Conservation (phyloP, 2,113 vertebrate species). For the Clarias batrachus region DNA sequence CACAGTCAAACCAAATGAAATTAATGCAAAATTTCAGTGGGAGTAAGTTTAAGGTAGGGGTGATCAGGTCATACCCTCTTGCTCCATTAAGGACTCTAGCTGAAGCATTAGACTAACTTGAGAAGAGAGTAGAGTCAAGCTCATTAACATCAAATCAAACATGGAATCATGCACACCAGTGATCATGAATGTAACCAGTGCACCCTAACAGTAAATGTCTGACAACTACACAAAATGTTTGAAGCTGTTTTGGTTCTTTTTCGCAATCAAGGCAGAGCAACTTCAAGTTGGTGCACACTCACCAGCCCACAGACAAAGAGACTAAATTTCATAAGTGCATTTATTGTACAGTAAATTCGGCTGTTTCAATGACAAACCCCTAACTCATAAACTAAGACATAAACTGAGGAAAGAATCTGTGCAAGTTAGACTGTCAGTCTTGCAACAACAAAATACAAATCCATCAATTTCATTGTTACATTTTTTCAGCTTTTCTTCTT, state of each 20-base stretch:
- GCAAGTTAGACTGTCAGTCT: conserved; percentile 18
- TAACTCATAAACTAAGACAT: background rate
- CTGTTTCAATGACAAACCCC: conserved; percentile 23
- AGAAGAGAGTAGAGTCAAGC: too few species aligned
- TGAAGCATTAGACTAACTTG: too few species aligned
- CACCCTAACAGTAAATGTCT: background rate
- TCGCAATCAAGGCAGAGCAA: background rate
- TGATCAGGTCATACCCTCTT: too few species aligned
- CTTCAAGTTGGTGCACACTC: background rate
- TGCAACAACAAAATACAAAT: background rate
- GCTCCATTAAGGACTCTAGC: too few species aligned
- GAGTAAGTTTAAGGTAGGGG: too few species aligned
- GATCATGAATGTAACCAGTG: background rate
- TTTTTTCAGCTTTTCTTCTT: conserved; percentile 10
- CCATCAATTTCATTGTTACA: background rate
- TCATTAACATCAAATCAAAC: background rate
- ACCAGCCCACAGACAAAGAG: background rate
- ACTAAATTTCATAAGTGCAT: background rate
- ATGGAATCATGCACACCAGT: background rate
- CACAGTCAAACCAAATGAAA: too few species aligned
- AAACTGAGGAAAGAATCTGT: background rate
- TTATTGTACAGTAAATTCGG: conserved; percentile 35
- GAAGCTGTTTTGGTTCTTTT: background rate
- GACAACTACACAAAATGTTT: background rate
- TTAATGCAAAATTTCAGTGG: too few species aligned